Percentiles rank a stretch among this genome's conserved stretches.
These are phyloP conservation scores for Cuculus canorus DNA, from an alignment of 2,797 vertebrate species.

Conservation along the genomic window DNA sequence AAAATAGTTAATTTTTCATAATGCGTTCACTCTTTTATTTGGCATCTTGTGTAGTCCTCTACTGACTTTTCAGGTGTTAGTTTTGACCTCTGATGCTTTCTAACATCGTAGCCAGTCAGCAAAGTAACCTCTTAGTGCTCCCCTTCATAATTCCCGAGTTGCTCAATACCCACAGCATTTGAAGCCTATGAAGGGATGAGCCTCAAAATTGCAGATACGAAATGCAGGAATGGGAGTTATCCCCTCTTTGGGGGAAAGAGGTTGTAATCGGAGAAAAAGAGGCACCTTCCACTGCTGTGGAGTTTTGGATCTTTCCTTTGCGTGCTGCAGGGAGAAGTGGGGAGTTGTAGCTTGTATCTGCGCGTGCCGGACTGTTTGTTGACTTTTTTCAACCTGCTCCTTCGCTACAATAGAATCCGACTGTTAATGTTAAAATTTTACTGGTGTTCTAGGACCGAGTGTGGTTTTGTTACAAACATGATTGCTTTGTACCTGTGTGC, in stretches of 20 bases:
- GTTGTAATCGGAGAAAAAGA: not conserved
- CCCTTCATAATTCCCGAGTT: not conserved
- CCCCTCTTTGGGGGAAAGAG: not conserved
- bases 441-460: fast-evolving
- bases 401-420: no score
- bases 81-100: not conserved
- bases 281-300: not conserved
- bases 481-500: not conserved
- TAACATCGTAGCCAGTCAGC: not conserved
- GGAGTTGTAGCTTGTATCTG: not conserved
- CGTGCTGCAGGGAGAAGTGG: not conserved
- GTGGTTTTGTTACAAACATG: not conserved
- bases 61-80: not conserved
- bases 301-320: not conserved
- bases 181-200: not conserved
- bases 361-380: not conserved
- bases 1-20: not conserved
- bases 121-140: not conserved
- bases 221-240: fast-evolving
- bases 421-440: fast-evolving
- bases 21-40: not conserved
- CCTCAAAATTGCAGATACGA: not conserved
- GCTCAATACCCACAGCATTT: not conserved
- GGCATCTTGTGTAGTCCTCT: not conserved
- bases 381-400: not conserved